phyloP scores from a whole-genome alignment of 2,797 vertebrate species.

The Phalloptychus januarius region DNA sequence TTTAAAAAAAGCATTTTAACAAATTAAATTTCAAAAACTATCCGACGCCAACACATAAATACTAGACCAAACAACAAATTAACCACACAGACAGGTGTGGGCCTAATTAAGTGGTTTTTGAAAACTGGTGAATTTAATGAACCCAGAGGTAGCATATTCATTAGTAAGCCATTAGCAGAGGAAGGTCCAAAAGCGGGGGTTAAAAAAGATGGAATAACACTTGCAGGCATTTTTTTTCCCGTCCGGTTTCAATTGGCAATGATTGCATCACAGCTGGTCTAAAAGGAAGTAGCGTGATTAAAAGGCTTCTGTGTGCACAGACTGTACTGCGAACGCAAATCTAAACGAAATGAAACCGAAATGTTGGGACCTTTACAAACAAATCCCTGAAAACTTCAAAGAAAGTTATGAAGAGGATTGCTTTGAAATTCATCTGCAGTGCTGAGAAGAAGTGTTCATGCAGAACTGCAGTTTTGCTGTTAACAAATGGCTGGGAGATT shows the following conservation, averaged over 20 bases:
- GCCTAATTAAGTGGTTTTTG: slow-evolving; percentile 21
- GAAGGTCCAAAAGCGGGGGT: slow-evolving; percentile 3
- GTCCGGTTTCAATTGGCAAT: not conserved
- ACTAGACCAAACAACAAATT: slow-evolving; percentile 10
- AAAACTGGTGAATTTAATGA: slow-evolving; percentile 9
- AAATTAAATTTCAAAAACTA: not conserved
- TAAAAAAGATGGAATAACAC: slow-evolving; percentile 1
- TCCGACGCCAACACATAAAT: slow-evolving; percentile 1
- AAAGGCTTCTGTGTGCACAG: not conserved
- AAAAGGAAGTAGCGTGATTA: slow-evolving; percentile 2
- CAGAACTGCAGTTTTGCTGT: not conserved
- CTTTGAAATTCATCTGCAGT: not conserved
- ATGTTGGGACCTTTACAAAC: not conserved
- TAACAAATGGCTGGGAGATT: not conserved
- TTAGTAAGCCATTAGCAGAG: slow-evolving; percentile 29
- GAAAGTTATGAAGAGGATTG: not conserved
- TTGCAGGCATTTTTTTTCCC: not conserved
- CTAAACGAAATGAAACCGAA: not conserved
- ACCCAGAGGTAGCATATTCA: slow-evolving; percentile 22
- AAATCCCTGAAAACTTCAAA: not conserved
- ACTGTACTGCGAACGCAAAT: not conserved
- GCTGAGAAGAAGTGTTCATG: not conserved
- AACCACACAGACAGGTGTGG: slow-evolving; percentile 10
- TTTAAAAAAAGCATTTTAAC: not conserved
- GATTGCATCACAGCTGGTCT: not conserved